phyloP scores from a whole-genome alignment of 1,140 invertebrate genomes.

The Lethrus apterus region DNA sequence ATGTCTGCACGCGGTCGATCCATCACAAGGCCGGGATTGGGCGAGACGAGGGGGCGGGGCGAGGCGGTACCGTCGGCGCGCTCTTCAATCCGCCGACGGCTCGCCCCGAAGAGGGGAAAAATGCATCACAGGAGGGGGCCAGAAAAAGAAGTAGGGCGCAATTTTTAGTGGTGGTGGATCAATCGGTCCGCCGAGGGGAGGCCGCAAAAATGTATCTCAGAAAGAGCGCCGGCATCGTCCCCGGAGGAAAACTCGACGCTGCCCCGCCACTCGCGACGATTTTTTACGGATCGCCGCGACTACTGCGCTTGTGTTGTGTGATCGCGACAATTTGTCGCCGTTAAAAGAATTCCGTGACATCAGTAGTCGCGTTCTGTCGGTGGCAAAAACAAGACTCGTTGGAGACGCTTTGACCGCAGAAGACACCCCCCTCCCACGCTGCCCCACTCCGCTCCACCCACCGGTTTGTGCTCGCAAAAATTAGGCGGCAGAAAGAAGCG shows the following conservation, averaged over 20 bases:
- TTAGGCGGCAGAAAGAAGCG: slow-evolving; percentile 43
- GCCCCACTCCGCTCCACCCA: slow-evolving; percentile 40
- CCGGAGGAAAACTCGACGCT: slow-evolving; percentile 27
- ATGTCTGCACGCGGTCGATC: slow-evolving; percentile 33
- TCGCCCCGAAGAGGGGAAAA: slow-evolving; percentile 49
- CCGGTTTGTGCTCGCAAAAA: slow-evolving; percentile 48
- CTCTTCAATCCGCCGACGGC: slow-evolving; percentile 29
- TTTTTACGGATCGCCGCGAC: slow-evolving; percentile 30
- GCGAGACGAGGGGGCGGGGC: slow-evolving; percentile 44
- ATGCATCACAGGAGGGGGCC: slow-evolving; percentile 40
- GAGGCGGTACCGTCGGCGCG: slow-evolving; percentile 38
- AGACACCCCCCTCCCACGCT: slow-evolving; percentile 23
- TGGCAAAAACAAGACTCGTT: slow-evolving; percentile 40
- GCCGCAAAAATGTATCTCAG: slow-evolving; percentile 35
- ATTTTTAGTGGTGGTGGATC: slow-evolving; percentile 42
- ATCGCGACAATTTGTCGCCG: slow-evolving; percentile 43
- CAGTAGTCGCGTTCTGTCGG: slow-evolving; percentile 41
- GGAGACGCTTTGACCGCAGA: slow-evolving; percentile 28
- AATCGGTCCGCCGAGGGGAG: slow-evolving; percentile 32
- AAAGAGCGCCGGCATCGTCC: slow-evolving; percentile 28
- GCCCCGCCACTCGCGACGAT: slow-evolving; percentile 25
- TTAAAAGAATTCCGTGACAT: slow-evolving; percentile 44
- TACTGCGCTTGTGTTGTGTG: slow-evolving; percentile 35
- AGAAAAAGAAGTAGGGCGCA: slow-evolving; percentile 42
- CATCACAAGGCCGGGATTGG: slow-evolving; percentile 35